Evolutionary conservation across 2,888 invertebrate species (phyloP).

Genomic region (Cotesia congregata): DNA sequence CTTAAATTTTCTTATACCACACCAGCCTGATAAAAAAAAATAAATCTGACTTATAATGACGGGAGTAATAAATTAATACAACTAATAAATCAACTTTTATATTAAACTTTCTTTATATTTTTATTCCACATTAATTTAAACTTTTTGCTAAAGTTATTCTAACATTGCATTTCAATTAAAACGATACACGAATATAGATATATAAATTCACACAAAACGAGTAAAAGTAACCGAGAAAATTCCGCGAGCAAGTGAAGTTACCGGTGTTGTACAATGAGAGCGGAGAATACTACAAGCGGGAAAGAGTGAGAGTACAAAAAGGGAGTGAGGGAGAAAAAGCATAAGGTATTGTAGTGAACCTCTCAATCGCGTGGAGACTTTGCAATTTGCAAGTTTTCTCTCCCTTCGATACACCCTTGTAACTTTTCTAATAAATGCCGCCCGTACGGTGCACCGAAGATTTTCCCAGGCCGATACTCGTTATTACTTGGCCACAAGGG

Average conservation of each 20-base stretch:
- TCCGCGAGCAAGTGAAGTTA: constrained; percentile 14
- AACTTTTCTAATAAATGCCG: constrained; percentile 54
- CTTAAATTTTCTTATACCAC: constrained; percentile 28
- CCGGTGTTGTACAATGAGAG: neutral
- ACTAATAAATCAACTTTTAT: neutral
- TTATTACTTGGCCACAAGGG: constrained; percentile 45
- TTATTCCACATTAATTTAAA: neutral
- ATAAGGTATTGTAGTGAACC: constrained; percentile 37
- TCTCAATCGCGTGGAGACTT: constrained; percentile 49
- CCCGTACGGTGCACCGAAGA: constrained; percentile 42
- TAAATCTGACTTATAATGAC: neutral
- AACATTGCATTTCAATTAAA: neutral
- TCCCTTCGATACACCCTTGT: constrained; percentile 45
- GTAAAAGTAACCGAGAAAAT: constrained; percentile 21
- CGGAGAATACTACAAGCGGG: neutral
- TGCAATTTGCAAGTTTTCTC: constrained; percentile 55
- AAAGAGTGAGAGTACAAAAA: constrained; percentile 10
- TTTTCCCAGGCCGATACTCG: constrained; percentile 51
- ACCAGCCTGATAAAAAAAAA: neutral
- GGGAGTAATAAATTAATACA: neutral
- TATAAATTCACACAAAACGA: constrained; percentile 11
- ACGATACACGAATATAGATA: constrained; percentile 1
- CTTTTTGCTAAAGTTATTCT: neutral
- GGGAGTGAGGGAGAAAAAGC: neutral
- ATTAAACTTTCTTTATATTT: neutral